Evolutionary conservation across 2,797 vertebrate genomes (phyloP).

Genomic region (Acipenser ruthenus): DNA sequence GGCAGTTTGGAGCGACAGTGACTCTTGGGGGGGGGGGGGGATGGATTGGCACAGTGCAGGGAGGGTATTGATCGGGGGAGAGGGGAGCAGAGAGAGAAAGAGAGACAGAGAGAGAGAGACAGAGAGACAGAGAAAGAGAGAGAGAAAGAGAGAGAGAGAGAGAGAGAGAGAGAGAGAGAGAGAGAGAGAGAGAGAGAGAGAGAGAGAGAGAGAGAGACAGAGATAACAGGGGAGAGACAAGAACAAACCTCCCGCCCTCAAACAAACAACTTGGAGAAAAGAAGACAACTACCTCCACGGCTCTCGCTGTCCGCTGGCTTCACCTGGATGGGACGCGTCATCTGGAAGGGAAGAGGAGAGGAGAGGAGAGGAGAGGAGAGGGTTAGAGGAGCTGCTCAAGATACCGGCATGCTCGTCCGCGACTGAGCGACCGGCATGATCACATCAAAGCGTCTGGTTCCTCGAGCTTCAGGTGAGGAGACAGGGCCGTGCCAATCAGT

Average conservation of each 20-base stretch:
- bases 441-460: too few relatives aligned
- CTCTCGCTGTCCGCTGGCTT: slow-evolving; percentile 97
- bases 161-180: not conserved
- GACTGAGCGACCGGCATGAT: slow-evolving; percentile 10
- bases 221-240: not conserved
- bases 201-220: not conserved
- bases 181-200: not conserved
- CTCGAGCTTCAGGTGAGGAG: too few relatives aligned
- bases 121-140: not conserved
- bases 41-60: slow-evolving; percentile 33
- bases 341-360: slow-evolving; percentile 58
- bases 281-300: slow-evolving; percentile 88
- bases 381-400: not conserved
- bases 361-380: not conserved
- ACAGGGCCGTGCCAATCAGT: too few relatives aligned
- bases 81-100: too few relatives aligned
- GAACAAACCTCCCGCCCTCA: not conserved
- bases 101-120: not conserved
- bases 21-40: slow-evolving; percentile 20
- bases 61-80: not conserved
- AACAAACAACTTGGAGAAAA: slow-evolving; percentile 12
- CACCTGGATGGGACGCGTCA: slow-evolving; percentile 97
- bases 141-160: not conserved
- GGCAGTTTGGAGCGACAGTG: slow-evolving; percentile 24
- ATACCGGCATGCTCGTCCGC: slow-evolving; percentile 3